phyloP scores from a whole-genome alignment of 2,888 invertebrate species.

The Acleris literana region DNA sequence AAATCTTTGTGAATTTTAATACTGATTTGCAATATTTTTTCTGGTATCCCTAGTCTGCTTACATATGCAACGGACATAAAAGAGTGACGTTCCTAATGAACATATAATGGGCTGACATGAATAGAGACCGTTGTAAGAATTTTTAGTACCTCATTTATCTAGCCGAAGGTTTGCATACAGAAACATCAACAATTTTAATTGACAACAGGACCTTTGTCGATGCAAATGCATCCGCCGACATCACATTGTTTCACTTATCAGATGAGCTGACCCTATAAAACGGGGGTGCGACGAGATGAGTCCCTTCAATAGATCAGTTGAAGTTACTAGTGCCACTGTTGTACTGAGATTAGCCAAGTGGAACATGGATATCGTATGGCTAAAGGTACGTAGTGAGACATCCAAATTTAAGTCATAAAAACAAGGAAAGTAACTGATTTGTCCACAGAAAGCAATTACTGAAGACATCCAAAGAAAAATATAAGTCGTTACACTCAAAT shows the following conservation, averaged over 20 bases:
- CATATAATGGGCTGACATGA: conserved; percentile 44
- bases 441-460: too few relatives aligned
- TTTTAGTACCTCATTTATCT: conserved; percentile 45
- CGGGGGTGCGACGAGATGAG: conserved; percentile 49
- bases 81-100: conserved; percentile 33
- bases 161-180: conserved; percentile 58
- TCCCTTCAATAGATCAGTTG: conserved; percentile 55
- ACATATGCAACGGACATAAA: conserved; percentile 28
- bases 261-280: conserved; percentile 69
- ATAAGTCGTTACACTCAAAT: too few relatives aligned
- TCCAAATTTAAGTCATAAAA: neutral
- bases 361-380: conserved; percentile 56
- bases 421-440: neutral
- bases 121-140: conserved; percentile 41
- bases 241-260: conserved; percentile 69
- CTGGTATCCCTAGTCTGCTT: conserved; percentile 6
- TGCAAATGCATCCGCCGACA: conserved; percentile 63
- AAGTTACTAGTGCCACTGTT: conserved; percentile 47
- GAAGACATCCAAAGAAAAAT: too few relatives aligned
- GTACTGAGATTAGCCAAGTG: conserved; percentile 14
- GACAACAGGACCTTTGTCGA: conserved; percentile 72
- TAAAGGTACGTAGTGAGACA: conserved; percentile 53
- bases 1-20: neutral
- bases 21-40: neutral
- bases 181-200: conserved; percentile 67